Evolutionary conservation across 2,888 invertebrate genomes (phyloP).

Genomic region (Chrysolina americana): DNA sequence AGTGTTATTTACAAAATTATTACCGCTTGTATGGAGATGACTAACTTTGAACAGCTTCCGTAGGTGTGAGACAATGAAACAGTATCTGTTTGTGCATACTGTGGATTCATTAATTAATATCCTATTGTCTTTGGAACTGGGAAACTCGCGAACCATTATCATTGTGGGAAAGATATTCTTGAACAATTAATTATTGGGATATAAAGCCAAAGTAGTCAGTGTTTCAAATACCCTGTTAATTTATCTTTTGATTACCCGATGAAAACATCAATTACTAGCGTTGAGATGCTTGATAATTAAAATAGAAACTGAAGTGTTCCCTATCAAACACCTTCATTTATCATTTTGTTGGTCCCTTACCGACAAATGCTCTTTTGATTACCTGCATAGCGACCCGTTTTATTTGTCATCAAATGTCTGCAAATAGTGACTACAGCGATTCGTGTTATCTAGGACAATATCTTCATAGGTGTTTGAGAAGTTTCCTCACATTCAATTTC

Average conservation of each 20-base stretch:
- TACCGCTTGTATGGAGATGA: neutral
- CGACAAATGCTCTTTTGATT: too few species aligned
- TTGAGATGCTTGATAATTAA: neutral
- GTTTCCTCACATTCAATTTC: too few species aligned
- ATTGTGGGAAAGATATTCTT: neutral
- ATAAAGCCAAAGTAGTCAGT: neutral
- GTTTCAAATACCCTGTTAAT: neutral
- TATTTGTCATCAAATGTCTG: too few species aligned
- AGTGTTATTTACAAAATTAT: slow-evolving; percentile 4
- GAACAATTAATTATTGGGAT: slow-evolving; percentile 12
- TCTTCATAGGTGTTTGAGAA: too few species aligned
- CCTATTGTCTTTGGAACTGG: slow-evolving; percentile 14
- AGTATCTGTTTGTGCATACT: slow-evolving; percentile 19
- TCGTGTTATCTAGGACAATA: too few species aligned
- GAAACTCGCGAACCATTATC: neutral
- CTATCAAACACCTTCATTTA: too few species aligned
- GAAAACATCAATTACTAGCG: neutral
- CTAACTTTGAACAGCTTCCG: slow-evolving; percentile 17
- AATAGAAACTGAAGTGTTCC: neutral
- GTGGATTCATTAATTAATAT: slow-evolving; percentile 22
- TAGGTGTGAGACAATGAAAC: slow-evolving; percentile 12
- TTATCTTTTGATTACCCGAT: neutral
- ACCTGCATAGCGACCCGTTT: too few species aligned
- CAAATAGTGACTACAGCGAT: too few species aligned
- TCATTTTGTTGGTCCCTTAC: too few species aligned